Conservation (phyloP, 2,113 vertebrate species). For the Podilymbus podiceps region DNA sequence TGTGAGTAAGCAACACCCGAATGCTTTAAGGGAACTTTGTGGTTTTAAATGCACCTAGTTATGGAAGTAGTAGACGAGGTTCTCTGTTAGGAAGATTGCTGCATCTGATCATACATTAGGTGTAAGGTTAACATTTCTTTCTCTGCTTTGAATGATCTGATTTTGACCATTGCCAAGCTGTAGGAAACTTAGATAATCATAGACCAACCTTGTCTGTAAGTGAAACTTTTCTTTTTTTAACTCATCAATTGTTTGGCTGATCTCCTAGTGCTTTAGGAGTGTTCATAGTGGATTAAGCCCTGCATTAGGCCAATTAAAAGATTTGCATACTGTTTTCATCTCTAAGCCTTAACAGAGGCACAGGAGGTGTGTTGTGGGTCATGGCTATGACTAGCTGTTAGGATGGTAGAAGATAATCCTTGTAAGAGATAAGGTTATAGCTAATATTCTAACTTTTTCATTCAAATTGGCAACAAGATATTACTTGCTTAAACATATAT, state of each 20-base stretch:
- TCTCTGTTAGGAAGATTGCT: not conserved
- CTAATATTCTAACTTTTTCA: not conserved
- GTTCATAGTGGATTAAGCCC: conserved; percentile 8
- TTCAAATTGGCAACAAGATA: not conserved
- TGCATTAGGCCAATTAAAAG: conserved; percentile 37
- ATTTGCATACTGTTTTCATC: conserved; percentile 10
- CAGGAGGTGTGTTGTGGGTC: not conserved
- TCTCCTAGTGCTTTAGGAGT: not conserved
- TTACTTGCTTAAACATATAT: not conserved
- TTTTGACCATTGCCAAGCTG: not conserved
- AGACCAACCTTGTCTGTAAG: not conserved
- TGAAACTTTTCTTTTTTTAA: not conserved
- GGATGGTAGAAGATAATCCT: not conserved
- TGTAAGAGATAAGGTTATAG: not conserved
- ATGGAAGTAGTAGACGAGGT: not conserved
- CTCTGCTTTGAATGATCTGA: not conserved
- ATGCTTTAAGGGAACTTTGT: not conserved
- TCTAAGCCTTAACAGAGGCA: not conserved
- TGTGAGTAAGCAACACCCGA: not conserved
- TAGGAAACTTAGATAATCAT: not conserved
- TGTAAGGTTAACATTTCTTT: not conserved
- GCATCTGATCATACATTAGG: not conserved
- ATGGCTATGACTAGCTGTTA: not conserved
- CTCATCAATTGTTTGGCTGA: not conserved
- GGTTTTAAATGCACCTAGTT: not conserved